Base-by-base conservation (phyloP, 35 echinoderm and acorn worm species). In the Nesometra sesokonis region DNA sequence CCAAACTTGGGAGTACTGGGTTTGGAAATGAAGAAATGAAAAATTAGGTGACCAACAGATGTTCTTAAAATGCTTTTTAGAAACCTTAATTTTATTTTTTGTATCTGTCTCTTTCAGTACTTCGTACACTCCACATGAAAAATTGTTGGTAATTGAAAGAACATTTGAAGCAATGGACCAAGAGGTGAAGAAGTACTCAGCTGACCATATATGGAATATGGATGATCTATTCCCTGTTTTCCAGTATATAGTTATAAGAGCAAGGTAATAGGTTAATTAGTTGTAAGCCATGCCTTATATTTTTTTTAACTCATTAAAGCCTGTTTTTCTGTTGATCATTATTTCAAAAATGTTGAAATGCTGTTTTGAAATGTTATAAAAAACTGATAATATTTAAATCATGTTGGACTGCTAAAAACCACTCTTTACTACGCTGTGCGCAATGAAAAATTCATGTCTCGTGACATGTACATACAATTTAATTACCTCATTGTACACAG, bases 211-310 rank as follows among this genome's bases (percentile, higher is more conserved):
- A 57, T 86, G 95, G 95, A 91, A 89, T 77, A 98, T 98, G 95
- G 95, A 98, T 90, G 95, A 98, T 32, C 88, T 98, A 0, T 98
- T 98, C 77, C 95, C 95, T 0, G 82, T 98, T 32, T 98, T 94
- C 81, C 95, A 98, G 81, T 98, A 98, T 88, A 90, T 94, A 33
- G 95, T 98, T n/a, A 93, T 88, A 30, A 80, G 92, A 85, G 95
- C 95, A 84, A 90, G 95, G 95, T 98, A 85, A 91, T 57, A 8
- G 7, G 11, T 79, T 79, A 17, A 13, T 32, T 79, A 79, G 19
- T 0, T 79, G n/a, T 13, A 79, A 79, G n/a, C 11, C 29, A 34
- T 43, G 21, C 21, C 8, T 52, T 89, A 3, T 15, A 1, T 19
- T 7, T 35, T 32, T 5, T 76, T 27, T 27, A 34, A 23, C 8